Conservation (phyloP, 1,140 invertebrate genomes). For the Kradibia gibbosae region DNA sequence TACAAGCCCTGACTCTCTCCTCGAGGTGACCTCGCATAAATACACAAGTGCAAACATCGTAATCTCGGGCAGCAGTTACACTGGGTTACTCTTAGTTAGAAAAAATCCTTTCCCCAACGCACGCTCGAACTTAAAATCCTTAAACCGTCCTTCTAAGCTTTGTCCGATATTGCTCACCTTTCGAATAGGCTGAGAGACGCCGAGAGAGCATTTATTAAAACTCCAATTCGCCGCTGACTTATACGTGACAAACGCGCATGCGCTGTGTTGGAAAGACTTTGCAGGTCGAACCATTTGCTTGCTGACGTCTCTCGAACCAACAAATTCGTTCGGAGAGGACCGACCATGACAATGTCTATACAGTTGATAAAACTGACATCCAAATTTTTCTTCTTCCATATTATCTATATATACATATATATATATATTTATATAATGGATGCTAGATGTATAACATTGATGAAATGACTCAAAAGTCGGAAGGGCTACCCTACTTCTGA, state of each 20-base stretch:
- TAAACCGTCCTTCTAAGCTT: no score
- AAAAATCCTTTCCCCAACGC: no score
- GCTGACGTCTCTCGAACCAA: not conserved
- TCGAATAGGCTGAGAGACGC: no score
- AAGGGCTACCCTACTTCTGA: not conserved
- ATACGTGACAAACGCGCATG: not conserved
- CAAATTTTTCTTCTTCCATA: slow-evolving; percentile 59
- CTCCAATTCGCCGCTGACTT: not conserved
- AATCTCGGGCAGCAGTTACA: no score
- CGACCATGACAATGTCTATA: slow-evolving; percentile 45
- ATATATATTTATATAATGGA: slow-evolving; percentile 40
- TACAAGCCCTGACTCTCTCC: no score
- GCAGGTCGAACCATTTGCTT: not conserved
- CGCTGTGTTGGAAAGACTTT: slow-evolving; percentile 1
- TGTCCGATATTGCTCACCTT: no score
- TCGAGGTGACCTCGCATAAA: no score
- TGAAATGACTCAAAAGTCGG: not conserved
- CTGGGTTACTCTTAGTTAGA: no score
- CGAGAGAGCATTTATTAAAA: not conserved
- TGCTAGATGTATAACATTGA: not conserved
- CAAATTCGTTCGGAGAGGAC: not conserved
- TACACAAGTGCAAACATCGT: not conserved
- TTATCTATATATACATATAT: no score
- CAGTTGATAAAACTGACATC: slow-evolving; percentile 62
- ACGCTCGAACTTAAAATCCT: no score